Conservation (phyloP, 2,888 invertebrate genomes). For the Ophioninae sp. region DNA sequence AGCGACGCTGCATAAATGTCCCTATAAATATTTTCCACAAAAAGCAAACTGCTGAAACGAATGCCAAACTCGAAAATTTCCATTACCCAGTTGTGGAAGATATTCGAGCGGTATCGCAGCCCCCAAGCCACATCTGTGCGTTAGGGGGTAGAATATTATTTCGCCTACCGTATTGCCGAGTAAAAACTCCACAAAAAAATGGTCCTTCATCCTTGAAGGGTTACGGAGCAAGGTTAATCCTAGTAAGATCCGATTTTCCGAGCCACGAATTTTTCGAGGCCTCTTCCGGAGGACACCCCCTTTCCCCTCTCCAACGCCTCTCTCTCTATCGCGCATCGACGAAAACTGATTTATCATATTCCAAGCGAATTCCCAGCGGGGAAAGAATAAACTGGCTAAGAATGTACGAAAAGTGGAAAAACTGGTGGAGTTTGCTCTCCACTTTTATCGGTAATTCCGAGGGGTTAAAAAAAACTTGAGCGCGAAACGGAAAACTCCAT, state of each 20-base stretch:
- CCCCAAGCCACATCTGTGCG: conserved; percentile 4
- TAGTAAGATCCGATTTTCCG: conserved; percentile 2
- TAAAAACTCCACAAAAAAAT: not conserved
- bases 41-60: conserved; percentile 3
- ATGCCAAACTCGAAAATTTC: conserved; percentile 24
- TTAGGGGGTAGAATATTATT: not conserved
- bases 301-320: not conserved
- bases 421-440: not conserved
- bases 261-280: conserved; percentile 19
- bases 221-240: conserved; percentile 13
- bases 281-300: not conserved
- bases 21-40: conserved; percentile 21
- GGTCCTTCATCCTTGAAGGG: conserved; percentile 5
- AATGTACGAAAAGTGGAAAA: not conserved
- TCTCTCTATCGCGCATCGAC: not conserved
- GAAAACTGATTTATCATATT: not conserved
- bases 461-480: not conserved
- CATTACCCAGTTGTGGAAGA: conserved; percentile 1
- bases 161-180: not conserved
- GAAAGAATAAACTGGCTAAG: not conserved
- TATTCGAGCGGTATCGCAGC: conserved; percentile 2
- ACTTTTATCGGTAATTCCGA: not conserved
- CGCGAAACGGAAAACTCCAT: not conserved
- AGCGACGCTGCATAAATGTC: not conserved
- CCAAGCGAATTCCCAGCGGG: not conserved